Evolutionary conservation across 2,888 invertebrate genomes (phyloP).

Genomic region (Tachystola acroxantha): DNA sequence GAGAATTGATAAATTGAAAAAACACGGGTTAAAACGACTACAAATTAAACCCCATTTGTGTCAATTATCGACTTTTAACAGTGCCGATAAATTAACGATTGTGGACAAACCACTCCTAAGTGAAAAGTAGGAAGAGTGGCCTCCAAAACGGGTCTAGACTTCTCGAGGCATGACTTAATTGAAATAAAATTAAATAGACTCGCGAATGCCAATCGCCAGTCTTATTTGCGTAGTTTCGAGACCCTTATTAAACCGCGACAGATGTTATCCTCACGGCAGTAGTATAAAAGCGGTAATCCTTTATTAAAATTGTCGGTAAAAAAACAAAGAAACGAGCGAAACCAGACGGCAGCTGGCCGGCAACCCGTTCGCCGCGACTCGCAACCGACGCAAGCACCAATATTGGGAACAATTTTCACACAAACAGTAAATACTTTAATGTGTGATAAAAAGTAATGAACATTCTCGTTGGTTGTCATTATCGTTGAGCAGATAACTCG

Average conservation of each 20-base stretch:
- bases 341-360: slow-evolving; percentile 11
- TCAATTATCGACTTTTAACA: slow-evolving; percentile 43
- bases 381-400: background rate
- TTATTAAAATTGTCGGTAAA: slow-evolving; percentile 23
- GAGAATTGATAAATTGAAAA: slow-evolving; percentile 17
- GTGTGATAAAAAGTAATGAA: slow-evolving; percentile 65
- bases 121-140: slow-evolving; percentile 29
- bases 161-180: slow-evolving; percentile 17
- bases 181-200: slow-evolving; percentile 26
- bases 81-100: slow-evolving; percentile 25
- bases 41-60: slow-evolving; percentile 33
- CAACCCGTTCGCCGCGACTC: slow-evolving; percentile 1
- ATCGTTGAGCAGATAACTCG: slow-evolving; percentile 56
- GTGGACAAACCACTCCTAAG: slow-evolving; percentile 22
- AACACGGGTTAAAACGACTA: slow-evolving; percentile 15
- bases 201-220: slow-evolving; percentile 15
- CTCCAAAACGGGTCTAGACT: slow-evolving; percentile 27
- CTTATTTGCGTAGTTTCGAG: slow-evolving; percentile 16
- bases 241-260: slow-evolving; percentile 18
- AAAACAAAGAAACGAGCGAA: slow-evolving; percentile 17
- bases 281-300: slow-evolving; percentile 13
- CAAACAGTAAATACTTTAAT: slow-evolving; percentile 47
- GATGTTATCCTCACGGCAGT: slow-evolving; percentile 17
- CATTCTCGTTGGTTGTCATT: slow-evolving; percentile 49
- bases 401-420: slow-evolving; percentile 15